A percentile compares a stretch with the other conserved stretches of the same genome.
These are phyloP conservation scores for Mormyrus lacerda DNA, from an alignment of 2,113 vertebrate genomes.

Conservation along the genomic window DNA sequence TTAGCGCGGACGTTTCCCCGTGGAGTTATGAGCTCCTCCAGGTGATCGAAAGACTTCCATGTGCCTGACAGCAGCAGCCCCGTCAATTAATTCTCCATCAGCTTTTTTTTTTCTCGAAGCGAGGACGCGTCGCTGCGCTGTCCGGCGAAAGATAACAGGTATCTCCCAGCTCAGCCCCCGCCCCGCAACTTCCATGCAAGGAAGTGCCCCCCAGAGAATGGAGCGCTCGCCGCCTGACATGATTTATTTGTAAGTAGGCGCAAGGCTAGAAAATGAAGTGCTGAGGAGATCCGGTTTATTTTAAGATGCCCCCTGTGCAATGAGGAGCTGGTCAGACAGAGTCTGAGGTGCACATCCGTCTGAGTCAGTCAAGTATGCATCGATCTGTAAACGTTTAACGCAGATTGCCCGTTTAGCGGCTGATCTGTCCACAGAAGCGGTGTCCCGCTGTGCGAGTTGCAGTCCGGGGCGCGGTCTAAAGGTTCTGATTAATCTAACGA, in stretches of 20 bases:
- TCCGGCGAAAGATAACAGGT: background rate
- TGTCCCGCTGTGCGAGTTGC: background rate
- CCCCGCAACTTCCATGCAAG: background rate
- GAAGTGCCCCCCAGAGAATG: background rate
- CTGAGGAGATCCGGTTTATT: background rate
- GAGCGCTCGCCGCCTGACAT: background rate
- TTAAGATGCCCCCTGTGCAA: background rate
- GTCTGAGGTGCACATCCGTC: background rate
- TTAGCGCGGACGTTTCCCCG: background rate
- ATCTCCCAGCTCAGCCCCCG: background rate
- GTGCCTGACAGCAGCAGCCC: background rate
- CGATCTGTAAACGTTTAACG: background rate
- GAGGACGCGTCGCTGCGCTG: background rate
- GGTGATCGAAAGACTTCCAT: background rate
- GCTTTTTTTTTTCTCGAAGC: background rate
- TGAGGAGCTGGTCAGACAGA: background rate
- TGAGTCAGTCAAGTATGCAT: background rate
- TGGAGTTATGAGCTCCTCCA: background rate
- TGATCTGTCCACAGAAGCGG: background rate
- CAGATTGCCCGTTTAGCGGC: background rate
- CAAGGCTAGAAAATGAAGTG: background rate
- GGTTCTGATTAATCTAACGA: background rate
- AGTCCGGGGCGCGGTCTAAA: background rate
- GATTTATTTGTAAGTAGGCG: background rate
- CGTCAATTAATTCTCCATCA: background rate